Evolutionary conservation across 2,113 vertebrate genomes (phyloP).

Genomic region (Ammodytes marinus): DNA sequence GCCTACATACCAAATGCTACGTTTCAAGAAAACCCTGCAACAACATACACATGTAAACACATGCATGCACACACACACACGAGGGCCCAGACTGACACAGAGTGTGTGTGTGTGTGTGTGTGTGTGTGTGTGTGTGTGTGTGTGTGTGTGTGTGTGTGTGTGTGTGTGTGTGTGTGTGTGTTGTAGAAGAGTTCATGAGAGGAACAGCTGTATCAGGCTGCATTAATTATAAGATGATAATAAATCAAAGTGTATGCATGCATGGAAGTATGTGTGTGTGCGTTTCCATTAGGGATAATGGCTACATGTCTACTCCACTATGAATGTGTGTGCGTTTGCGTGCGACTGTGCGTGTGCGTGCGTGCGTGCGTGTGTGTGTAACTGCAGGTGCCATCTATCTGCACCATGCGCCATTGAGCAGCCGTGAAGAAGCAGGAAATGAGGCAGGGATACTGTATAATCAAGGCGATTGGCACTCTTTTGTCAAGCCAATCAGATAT

Average conservation of each 20-base stretch:
- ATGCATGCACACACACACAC: constrained; percentile 1
- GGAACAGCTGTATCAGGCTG: constrained; percentile 70
- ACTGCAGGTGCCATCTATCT: constrained; percentile 65
- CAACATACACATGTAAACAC: not conserved
- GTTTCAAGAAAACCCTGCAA: constrained; percentile 38
- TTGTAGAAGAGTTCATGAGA: constrained; percentile 30
- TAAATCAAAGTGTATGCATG: constrained; percentile 47
- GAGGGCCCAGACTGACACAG: too few relatives aligned
- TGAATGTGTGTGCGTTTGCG: not conserved
- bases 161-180: not conserved
- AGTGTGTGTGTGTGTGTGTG: not conserved
- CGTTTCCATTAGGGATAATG: constrained; percentile 30
- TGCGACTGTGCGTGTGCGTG: not conserved
- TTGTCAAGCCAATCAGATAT: constrained; percentile 68
- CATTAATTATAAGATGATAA: constrained; percentile 76
- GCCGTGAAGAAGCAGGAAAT: constrained; percentile 76
- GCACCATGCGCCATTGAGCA: constrained; percentile 68
- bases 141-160: not conserved
- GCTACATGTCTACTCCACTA: constrained; percentile 12
- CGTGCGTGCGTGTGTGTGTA: constrained; percentile 3
- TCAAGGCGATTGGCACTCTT: constrained; percentile 66
- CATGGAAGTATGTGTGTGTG: constrained; percentile 9
- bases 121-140: not conserved
- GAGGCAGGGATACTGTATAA: constrained; percentile 68
- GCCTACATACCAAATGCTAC: constrained; percentile 66